Base-by-base conservation (phyloP, 2,113 vertebrate genomes). In the Gavialis gangeticus region DNA sequence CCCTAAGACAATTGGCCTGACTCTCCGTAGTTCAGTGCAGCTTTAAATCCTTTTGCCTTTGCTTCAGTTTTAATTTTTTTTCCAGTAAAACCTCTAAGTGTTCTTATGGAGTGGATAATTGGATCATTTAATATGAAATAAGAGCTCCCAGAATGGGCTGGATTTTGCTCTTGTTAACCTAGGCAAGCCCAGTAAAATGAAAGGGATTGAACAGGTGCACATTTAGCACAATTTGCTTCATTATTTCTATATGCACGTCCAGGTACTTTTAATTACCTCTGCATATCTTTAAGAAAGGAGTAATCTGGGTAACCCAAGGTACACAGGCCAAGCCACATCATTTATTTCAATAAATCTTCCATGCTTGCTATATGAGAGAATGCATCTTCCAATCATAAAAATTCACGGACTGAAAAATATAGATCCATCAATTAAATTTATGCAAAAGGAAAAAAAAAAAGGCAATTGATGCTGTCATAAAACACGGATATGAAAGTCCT, bases 181-280 rank as follows among this genome's bases (percentile, higher is more conserved):
- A 67, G 54, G 55, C 54, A 16, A 46, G 87, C 82, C 10, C 80
- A 71, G 34, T 4, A 4, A 71, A 55, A 75, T 13, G 80, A 60
- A 62, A 18, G 66, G 16, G 28, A 59, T 25, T n/a, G 84, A 90
- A 37, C 87, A 3, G 0, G 3, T 16, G 46, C 71, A 67, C 15
- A 18, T 1, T 0, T 76, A 82, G 14, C 37, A 15, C 66, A 24
- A 82, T 90, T 81, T 30, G 83, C 3, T 76, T 84, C 16, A 12
- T 67, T 37, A 71, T 34, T 82, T 79, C 93, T 37, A 85, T 79
- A 82, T 3, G 0, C 86, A 78, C 91, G 88, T 2, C 0, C 4
- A 27, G 77, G 24, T 18, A 84, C 80, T 94, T 94, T 79, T 82
- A 82, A 95, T 97, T 82, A 90, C 92, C 88, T 81, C n/a, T 46